Percentiles rank a stretch among this genome's conserved stretches.
Evolutionary conservation across 2,888 invertebrate genomes (phyloP).

Genomic region (Epinotia demarniana): DNA sequence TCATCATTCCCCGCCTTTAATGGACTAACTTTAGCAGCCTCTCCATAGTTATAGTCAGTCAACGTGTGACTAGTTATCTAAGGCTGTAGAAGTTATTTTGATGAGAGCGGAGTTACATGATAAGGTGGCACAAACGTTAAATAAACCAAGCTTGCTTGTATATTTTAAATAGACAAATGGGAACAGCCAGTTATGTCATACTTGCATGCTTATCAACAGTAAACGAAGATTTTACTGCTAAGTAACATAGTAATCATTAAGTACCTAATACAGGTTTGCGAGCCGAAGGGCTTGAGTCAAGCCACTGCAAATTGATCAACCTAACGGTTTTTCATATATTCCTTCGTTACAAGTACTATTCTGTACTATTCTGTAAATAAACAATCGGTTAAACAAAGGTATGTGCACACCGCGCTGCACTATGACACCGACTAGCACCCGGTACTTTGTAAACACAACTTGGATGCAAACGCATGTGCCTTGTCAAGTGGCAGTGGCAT

Average conservation of each 20-base stretch:
- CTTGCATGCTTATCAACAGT: slow-evolving; percentile 1
- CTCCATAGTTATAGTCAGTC: slow-evolving; percentile 47
- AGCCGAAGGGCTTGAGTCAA: neutral
- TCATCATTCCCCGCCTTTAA: slow-evolving; percentile 63
- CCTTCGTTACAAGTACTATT: neutral
- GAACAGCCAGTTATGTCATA: neutral
- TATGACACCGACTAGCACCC: slow-evolving; percentile 19
- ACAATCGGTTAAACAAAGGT: neutral
- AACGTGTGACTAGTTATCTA: slow-evolving; percentile 4
- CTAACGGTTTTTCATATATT: neutral
- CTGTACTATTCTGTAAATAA: neutral
- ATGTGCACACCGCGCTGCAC: neutral
- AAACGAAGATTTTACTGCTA: neutral
- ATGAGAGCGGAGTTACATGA: slow-evolving; percentile 8
- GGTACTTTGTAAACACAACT: slow-evolving; percentile 6
- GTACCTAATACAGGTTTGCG: neutral
- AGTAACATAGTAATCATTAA: neutral
- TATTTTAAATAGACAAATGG: slow-evolving; percentile 18
- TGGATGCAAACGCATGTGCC: slow-evolving; percentile 2
- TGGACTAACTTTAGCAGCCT: slow-evolving; percentile 60
- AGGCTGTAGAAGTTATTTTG: neutral
- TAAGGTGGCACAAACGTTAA: slow-evolving; percentile 14
- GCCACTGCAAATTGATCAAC: neutral
- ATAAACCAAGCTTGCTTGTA: neutral
- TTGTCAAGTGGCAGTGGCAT: neutral